Evolutionary conservation across 35 echinoderm and acorn worm species (phyloP), one percentile per base, ranked within the genome.

Genomic region (Apostichopus japonicus): DNA sequence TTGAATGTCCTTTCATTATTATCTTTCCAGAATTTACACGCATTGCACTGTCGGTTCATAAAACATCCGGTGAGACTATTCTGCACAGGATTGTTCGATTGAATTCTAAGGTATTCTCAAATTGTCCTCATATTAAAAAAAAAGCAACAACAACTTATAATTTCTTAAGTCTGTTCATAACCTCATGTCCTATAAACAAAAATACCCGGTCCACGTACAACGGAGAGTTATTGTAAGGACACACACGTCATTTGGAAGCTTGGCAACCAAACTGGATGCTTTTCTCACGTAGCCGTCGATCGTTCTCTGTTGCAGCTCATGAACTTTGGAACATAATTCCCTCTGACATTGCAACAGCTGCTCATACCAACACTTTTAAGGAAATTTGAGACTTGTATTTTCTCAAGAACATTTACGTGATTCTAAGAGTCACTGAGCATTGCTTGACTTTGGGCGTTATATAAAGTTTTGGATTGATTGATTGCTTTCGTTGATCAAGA

Each of bases 31-130:
- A 88, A 8, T 70, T 88, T 16, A 88, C 54, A 24, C 86, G 86
- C 55, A 88, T 88, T 27, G 27, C 58, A 6, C 86, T 88, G 8
- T 67, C 86, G 22, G 86, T 88, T 8, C 86, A 65, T 51, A 65
- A 72, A 67, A 52, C 54, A 25, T 56, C 54, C 3, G 86, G 86
- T 17, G 86, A 88, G 70, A 88, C 86, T 8, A 24, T 70, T 21
- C 61, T 88, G 15, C 86, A 88, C 86, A 88, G 61, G 70, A 62
- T 67, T 33, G 86, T 88, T 25, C 86, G 86, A 25, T 56, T 65
- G 55, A 88, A 88, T 70, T 58, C 86, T 4, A 88, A 88, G 86
- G 86, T 88, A 33, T 44, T 6, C 22, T 75, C 7, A 44, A 44
- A 44, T 44, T 44, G 33, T 44, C 33, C 4, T 44, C 33, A 44